phyloP scores from a whole-genome alignment of 1,140 invertebrate species.

The Vanessa tameamea region DNA sequence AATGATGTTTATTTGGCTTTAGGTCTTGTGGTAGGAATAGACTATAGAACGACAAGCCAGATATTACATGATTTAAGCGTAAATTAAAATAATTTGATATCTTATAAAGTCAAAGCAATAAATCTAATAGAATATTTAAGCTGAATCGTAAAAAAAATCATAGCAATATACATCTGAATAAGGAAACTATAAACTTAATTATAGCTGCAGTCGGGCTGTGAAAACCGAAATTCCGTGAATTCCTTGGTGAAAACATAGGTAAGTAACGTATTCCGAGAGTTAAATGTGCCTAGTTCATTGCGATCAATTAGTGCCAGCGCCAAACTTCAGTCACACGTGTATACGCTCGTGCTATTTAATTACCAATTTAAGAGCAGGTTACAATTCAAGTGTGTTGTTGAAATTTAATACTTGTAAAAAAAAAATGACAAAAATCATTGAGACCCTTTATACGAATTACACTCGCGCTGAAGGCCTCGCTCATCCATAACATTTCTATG shows the following conservation, averaged over 20 bases:
- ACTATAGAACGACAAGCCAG: too few relatives aligned
- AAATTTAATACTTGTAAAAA: too few relatives aligned
- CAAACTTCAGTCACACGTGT: conserved; percentile 28
- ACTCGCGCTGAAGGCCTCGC: too few relatives aligned
- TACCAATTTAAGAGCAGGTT: conserved; percentile 24
- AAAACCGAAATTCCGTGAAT: background rate
- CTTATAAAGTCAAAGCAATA: too few relatives aligned
- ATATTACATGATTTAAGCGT: too few relatives aligned
- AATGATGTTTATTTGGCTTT: too few relatives aligned
- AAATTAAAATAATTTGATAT: too few relatives aligned
- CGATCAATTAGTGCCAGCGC: conserved; percentile 38
- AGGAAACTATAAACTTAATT: background rate
- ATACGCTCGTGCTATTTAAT: conserved; percentile 35
- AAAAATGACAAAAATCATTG: too few relatives aligned
- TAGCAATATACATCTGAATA: background rate
- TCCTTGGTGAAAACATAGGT: background rate
- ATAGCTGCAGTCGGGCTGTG: background rate
- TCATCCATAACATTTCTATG: too few relatives aligned
- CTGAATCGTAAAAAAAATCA: background rate
- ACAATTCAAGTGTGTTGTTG: background rate
- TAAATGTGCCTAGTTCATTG: conserved; percentile 33
- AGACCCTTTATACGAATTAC: too few relatives aligned
- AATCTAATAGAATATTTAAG: too few relatives aligned
- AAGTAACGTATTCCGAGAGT: background rate
- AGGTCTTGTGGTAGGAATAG: too few relatives aligned